Evolutionary conservation across 1,140 invertebrate species (phyloP).

Genomic region (Lethrus apterus): DNA sequence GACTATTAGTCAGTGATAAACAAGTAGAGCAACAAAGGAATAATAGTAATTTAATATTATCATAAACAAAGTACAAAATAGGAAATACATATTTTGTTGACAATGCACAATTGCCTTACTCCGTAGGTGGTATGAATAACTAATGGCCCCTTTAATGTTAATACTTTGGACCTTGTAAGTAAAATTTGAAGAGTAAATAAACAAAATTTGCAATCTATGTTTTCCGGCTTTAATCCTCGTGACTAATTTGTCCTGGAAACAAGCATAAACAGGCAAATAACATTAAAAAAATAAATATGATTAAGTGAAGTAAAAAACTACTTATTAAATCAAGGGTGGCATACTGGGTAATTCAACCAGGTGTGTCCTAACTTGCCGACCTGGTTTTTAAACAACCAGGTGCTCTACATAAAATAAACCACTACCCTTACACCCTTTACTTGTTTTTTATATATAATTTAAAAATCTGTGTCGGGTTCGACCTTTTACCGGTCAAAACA

Average conservation of each 20-base stretch:
- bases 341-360: conserved; percentile 17
- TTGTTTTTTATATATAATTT: conserved; percentile 22
- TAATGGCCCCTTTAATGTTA: too few species aligned
- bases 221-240: too few species aligned
- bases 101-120: too few species aligned
- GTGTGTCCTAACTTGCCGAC: conserved; percentile 23
- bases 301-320: conserved; percentile 20
- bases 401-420: conserved; percentile 22
- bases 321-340: conserved; percentile 22
- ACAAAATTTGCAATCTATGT: too few species aligned
- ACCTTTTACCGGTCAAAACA: conserved; percentile 19
- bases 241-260: conserved; percentile 5
- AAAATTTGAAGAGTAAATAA: too few species aligned
- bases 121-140: too few species aligned
- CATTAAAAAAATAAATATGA: neutral
- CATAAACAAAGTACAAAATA: too few species aligned
- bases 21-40: too few species aligned
- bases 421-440: conserved; percentile 22
- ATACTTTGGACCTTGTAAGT: too few species aligned
- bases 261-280: conserved; percentile 11
- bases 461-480: conserved; percentile 19
- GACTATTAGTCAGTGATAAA: too few species aligned
- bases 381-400: conserved; percentile 21
- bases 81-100: too few species aligned
- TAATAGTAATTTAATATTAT: too few species aligned